Percentiles rank a stretch among this genome's conserved stretches.
phyloP scores from a whole-genome alignment of 2,797 vertebrate genomes.

The Chaetophractus vellerosus region DNA sequence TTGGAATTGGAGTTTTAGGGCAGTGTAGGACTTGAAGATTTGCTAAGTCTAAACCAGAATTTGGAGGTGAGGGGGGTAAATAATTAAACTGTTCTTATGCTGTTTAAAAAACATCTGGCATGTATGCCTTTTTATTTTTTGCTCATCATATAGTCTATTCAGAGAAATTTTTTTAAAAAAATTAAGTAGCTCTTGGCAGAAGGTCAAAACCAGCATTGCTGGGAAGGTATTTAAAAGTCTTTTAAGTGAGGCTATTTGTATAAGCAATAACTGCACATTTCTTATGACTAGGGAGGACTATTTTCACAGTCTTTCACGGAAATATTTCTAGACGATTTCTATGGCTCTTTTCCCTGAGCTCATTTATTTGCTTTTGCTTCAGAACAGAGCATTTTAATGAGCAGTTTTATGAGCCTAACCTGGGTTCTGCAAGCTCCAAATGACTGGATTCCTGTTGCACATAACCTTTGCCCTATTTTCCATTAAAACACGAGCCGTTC shows the following conservation, averaged over 20 bases:
- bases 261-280: slow-evolving; percentile 79
- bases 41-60: slow-evolving; percentile 81
- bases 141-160: slow-evolving; percentile 86
- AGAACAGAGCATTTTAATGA: slow-evolving; percentile 80
- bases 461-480: slow-evolving; percentile 83
- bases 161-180: slow-evolving; percentile 68
- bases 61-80: slow-evolving; percentile 77
- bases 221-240: slow-evolving; percentile 87
- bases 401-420: slow-evolving; percentile 79
- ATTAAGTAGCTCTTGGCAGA: slow-evolving; percentile 88
- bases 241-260: slow-evolving; percentile 86
- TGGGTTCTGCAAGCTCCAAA: slow-evolving; percentile 65
- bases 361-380: slow-evolving; percentile 83
- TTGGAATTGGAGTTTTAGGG: slow-evolving; percentile 59
- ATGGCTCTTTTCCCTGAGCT: slow-evolving; percentile 81
- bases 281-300: slow-evolving; percentile 67
- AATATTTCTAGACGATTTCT: slow-evolving; percentile 77
- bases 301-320: slow-evolving; percentile 78
- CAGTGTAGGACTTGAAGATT: slow-evolving; percentile 56
- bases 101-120: slow-evolving; percentile 51
- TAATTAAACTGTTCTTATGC: slow-evolving; percentile 81
- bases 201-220: slow-evolving; percentile 83
- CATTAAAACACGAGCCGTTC: slow-evolving; percentile 75
- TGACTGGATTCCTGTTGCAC: slow-evolving; percentile 57
- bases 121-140: slow-evolving; percentile 82